phyloP scores from a whole-genome alignment of 2,797 vertebrate genomes.

The Falco cherrug region DNA sequence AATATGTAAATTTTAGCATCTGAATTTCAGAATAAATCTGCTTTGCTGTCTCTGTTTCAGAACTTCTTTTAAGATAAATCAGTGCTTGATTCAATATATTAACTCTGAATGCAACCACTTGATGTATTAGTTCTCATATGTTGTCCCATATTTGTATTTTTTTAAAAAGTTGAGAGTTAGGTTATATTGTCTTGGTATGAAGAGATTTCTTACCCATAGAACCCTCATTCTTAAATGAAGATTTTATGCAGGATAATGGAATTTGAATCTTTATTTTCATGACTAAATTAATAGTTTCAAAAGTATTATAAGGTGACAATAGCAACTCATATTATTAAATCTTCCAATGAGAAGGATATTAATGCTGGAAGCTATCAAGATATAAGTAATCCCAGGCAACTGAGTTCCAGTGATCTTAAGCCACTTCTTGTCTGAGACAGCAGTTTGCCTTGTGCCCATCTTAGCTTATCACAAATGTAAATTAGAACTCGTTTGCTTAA shows the following conservation, averaged over 20 bases:
- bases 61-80: not conserved
- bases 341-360: not conserved
- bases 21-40: not conserved
- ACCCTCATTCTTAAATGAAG: not conserved
- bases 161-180: not conserved
- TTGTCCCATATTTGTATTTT: not conserved
- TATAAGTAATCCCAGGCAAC: not conserved
- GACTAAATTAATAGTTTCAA: not conserved
- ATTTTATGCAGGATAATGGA: not conserved
- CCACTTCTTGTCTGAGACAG: not conserved
- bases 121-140: not conserved
- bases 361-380: not conserved
- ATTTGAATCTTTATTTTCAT: not conserved
- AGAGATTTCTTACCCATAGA: not conserved
- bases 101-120: not conserved
- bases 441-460: not conserved
- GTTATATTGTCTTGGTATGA: not conserved
- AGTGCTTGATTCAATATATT: not conserved
- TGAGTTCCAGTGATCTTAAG: not conserved
- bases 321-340: not conserved
- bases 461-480: not conserved
- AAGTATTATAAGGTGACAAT: not conserved
- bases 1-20: not conserved
- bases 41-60: not conserved
- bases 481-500: not conserved